These are phyloP conservation scores for Pissodes strobi DNA, from an alignment of 1,140 invertebrate species.

Conservation along the genomic window DNA sequence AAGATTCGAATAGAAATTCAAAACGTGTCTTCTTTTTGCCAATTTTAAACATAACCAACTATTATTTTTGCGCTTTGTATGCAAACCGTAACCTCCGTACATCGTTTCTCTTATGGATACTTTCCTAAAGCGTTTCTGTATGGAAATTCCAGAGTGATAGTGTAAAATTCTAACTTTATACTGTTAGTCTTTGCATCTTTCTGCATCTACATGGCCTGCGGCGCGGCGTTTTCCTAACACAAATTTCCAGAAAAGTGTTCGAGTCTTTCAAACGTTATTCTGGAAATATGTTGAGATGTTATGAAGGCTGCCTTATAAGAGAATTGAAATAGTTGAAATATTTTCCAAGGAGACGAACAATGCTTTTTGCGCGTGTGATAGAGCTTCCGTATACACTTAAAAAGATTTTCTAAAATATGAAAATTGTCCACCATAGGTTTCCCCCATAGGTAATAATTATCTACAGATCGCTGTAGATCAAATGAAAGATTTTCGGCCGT, in stretches of 20 bases:
- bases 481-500: too few relatives aligned
- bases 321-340: constrained; percentile 8
- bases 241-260: constrained; percentile 31
- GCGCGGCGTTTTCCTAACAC: constrained; percentile 25
- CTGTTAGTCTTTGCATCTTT: constrained; percentile 28
- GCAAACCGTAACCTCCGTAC: constrained; percentile 29
- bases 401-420: too few relatives aligned
- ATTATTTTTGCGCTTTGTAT: constrained; percentile 29
- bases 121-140: constrained; percentile 24
- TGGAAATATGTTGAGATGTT: constrained; percentile 23
- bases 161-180: constrained; percentile 35
- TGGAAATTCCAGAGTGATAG: constrained; percentile 28
- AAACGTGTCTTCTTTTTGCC: constrained; percentile 19
- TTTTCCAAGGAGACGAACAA: too few relatives aligned
- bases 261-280: constrained; percentile 7
- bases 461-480: too few relatives aligned
- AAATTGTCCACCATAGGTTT: too few relatives aligned
- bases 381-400: too few relatives aligned
- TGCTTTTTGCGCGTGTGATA: too few relatives aligned
- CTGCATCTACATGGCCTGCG: constrained; percentile 24
- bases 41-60: constrained; percentile 10
- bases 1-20: constrained; percentile 21
- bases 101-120: constrained; percentile 16
- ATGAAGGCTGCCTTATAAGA: background rate
- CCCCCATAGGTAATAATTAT: too few relatives aligned